Base-by-base conservation (phyloP, 2,888 invertebrate genomes). In the Ectemnius cavifrons region DNA sequence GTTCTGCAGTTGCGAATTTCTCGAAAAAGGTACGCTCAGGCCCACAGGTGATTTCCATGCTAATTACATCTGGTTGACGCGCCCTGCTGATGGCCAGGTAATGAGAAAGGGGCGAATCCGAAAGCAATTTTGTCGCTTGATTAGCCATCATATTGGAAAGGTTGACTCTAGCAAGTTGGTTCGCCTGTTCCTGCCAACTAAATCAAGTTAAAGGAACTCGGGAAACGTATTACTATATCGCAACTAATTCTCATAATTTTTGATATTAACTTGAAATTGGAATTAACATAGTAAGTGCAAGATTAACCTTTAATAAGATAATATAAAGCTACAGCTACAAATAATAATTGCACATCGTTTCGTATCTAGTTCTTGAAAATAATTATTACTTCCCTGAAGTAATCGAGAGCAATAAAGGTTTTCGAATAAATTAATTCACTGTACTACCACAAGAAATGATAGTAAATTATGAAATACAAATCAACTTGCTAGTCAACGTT, bases 101-200 rank as follows among this genome's bases (percentile, higher is more conserved):
- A 52, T 52, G 52, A 52, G 52, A 52, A 52, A 52, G 52, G 52
- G 52, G 16, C 13, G 52, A 52, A 52, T 52, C 16, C 52, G 52
- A 52, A 16, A 52, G 52, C 52, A 52, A 52, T 52, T 37, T 37
- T 37, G 37, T 37, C 37, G 52, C 52, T 52, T 52, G 52, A 16
- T 52, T 52, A 52, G 52, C 16, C n/a, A 52, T 16, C 52, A 52
- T 52, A 52, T 52, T 52, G 52, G 52, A 52, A 16, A 52, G 16
- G 52, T 52, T 52, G 52, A 37, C 8, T 37, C 8, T 37, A 8
- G 37, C 37, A 37, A 37, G 37, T 37, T 37, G 37, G 37, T 37
- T 1, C 37, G 11, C 37, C 37, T 1, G 11, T 11, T 37, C 37
- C 37, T 37, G 8, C 37, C 37, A 37, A 37, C 37, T 37, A 37